Conservation (phyloP, 1,140 invertebrate genomes). For the Euura saliciscinereae region DNA sequence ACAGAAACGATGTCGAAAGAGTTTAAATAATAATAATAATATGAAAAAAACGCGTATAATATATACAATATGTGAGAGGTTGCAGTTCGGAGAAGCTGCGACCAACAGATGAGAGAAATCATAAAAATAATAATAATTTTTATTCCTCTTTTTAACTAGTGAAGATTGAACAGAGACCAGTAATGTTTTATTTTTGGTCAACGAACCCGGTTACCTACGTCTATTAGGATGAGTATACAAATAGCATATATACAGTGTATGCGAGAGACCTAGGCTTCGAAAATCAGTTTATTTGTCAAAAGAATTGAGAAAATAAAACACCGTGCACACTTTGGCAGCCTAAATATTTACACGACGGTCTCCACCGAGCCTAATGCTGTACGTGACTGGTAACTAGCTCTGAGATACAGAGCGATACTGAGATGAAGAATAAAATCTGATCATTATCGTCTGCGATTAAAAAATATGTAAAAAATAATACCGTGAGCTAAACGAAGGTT, state of each 20-base stretch:
- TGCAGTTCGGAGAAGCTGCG: too few species aligned
- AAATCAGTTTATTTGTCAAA: neutral
- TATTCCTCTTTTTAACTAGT: too few species aligned
- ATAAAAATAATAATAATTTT: neutral
- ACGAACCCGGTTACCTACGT: neutral
- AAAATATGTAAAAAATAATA: too few species aligned
- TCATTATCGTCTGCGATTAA: too few species aligned
- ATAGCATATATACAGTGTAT: too few species aligned
- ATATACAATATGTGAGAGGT: too few species aligned
- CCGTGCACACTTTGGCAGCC: neutral
- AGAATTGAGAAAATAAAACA: constrained; percentile 4
- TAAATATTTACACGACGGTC: neutral
- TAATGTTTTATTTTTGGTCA: neutral
- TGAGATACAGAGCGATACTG: too few species aligned
- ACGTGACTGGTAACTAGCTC: neutral
- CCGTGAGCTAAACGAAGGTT: too few species aligned
- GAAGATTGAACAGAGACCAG: neutral
- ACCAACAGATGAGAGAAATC: neutral
- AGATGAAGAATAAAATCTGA: too few species aligned
- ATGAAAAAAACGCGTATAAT: too few species aligned
- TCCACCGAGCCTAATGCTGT: neutral
- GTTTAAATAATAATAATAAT: too few species aligned
- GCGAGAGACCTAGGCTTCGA: neutral
- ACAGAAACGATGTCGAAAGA: too few species aligned
- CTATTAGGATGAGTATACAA: neutral